phyloP scores from a whole-genome alignment of 1,140 invertebrate species.

The Halesus radiatus region DNA sequence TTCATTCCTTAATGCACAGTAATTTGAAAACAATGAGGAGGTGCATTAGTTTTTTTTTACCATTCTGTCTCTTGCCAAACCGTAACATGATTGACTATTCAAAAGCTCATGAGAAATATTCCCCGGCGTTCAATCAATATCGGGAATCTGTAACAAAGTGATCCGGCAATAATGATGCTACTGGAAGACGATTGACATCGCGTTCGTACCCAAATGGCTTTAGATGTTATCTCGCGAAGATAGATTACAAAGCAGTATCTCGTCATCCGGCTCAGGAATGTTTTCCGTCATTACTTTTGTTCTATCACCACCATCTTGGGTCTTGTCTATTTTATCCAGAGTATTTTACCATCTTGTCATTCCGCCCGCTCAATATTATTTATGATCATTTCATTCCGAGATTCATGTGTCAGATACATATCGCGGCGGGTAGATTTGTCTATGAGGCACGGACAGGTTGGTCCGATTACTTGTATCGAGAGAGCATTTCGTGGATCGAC shows the following conservation, averaged over 20 bases:
- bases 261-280: slow-evolving; percentile 42
- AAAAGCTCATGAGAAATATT: not conserved
- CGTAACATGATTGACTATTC: slow-evolving; percentile 8
- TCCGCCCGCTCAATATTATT: slow-evolving; percentile 34
- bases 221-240: slow-evolving; percentile 41
- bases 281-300: slow-evolving; percentile 40
- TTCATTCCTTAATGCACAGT: too few species aligned
- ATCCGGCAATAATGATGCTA: slow-evolving; percentile 23
- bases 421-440: slow-evolving; percentile 32
- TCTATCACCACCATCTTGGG: slow-evolving; percentile 35
- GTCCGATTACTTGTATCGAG: slow-evolving; percentile 30
- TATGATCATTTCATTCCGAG: slow-evolving; percentile 22
- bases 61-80: not conserved
- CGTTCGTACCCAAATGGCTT: slow-evolving; percentile 31
- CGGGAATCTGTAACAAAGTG: slow-evolving; percentile 18
- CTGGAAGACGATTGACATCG: slow-evolving; percentile 29
- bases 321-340: not conserved
- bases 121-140: slow-evolving; percentile 1
- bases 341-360: slow-evolving; percentile 32
- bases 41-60: not conserved
- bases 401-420: slow-evolving; percentile 34
- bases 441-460: slow-evolving; percentile 23
- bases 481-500: slow-evolving; percentile 15
- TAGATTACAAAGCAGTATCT: slow-evolving; percentile 40
- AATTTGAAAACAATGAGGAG: too few species aligned